These are phyloP conservation scores for Medauroidea extradentata DNA, from an alignment of 1,140 invertebrate species.

Conservation along the genomic window DNA sequence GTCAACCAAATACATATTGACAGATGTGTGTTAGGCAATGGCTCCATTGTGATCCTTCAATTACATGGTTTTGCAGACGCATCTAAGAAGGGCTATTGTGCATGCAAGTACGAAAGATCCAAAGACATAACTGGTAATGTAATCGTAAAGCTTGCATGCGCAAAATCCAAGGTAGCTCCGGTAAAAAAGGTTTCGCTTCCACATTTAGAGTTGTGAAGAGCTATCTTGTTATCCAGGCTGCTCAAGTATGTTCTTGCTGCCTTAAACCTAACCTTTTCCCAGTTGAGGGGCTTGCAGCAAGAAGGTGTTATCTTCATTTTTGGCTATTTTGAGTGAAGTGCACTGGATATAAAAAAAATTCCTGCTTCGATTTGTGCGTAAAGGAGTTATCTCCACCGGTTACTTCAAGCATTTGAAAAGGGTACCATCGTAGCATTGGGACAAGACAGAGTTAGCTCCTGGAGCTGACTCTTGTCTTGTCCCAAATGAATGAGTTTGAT, in stretches of 20 bases:
- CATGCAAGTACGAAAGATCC: conserved; percentile 26
- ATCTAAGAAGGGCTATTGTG: too few relatives aligned
- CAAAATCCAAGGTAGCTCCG: conserved; percentile 40
- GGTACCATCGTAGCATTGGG: too few relatives aligned
- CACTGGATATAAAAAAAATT: too few relatives aligned
- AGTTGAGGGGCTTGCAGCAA: too few relatives aligned
- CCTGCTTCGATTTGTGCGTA: too few relatives aligned
- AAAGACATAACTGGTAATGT: conserved; percentile 11
- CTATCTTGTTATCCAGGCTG: conserved; percentile 30
- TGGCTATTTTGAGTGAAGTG: too few relatives aligned
- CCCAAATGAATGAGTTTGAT: too few relatives aligned
- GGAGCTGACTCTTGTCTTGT: too few relatives aligned
- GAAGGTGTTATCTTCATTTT: too few relatives aligned
- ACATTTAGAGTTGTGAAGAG: conserved; percentile 43
- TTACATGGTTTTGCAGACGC: conserved; percentile 36
- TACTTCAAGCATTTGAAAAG: too few relatives aligned
- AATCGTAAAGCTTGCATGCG: conserved; percentile 23
- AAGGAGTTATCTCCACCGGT: too few relatives aligned
- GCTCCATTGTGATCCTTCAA: conserved; percentile 14
- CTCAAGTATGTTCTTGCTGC: conserved; percentile 14
- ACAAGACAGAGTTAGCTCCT: too few relatives aligned
- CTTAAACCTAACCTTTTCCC: background rate
- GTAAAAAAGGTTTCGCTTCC: conserved; percentile 38
- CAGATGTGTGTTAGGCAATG: conserved; percentile 12
- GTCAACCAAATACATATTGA: conserved; percentile 19